Base-by-base conservation (phyloP, 2,888 invertebrate genomes). In the Phorcus lineatus region DNA sequence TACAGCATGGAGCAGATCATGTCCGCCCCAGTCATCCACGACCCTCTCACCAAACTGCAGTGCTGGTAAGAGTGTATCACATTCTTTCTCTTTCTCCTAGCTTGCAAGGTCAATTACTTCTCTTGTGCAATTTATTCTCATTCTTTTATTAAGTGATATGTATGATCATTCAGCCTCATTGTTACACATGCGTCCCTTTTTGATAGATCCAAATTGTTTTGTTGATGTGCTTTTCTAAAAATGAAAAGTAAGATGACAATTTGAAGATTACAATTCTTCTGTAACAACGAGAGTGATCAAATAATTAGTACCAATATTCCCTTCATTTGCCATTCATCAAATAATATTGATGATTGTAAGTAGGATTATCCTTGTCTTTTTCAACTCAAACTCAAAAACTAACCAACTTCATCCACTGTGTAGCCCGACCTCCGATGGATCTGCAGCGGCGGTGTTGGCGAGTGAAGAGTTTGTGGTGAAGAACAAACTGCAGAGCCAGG, bases 391-490 rank as follows among this genome's bases (percentile, higher is more conserved):
- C 47, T 47, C 7, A 47, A 47, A 47, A 47, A 47, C 4, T 47
- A 47, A 11, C 11, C 3, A 36, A 36, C 36, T 36, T 36, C 36
- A 36, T 36, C 7, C 36, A 3, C 36, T 47, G 80, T 88, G 53
- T 84, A 94, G 94, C 91, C 99, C 99, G 0, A 99, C 99, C 0
- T 99, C 98, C 74, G 99, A 99, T 94, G 99, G 99, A n/a, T 95
- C 98, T 0, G 99, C 97, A 31, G 98, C 98, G 31, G 98, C 96
- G 0, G 95, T 99, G 82, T 90, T 99, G 62, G 98, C 96, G 84
- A 97, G 97, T 13, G 98, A 99, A 93, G 95, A 96, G 17, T 99
- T 98, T 92, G 98, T 99, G 0, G 86, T 85, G 53, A 94, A 95
- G 52, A 96, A 97, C 90, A 92, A 93, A 53, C 94, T 99, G 17